Conservation (phyloP, 2,113 vertebrate species). For the Neoarius graeffei region DNA sequence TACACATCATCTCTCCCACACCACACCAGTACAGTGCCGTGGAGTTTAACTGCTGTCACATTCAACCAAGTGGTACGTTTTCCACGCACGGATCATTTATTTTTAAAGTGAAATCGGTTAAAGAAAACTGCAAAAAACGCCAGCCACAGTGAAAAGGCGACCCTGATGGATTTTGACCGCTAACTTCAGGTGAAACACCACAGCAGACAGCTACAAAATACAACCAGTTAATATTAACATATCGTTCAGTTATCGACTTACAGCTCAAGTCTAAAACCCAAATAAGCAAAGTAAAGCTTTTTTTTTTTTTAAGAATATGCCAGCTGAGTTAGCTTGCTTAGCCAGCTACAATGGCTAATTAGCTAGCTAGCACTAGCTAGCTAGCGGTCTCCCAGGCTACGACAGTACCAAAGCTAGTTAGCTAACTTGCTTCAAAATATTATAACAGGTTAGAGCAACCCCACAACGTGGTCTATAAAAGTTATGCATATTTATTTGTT, state of each 20-base stretch:
- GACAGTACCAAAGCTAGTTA: not conserved
- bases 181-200: not conserved
- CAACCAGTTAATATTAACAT: not conserved
- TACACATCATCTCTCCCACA: not conserved
- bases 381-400: not conserved
- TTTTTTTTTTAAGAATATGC: not conserved
- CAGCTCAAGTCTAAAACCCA: not conserved
- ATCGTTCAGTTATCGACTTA: not conserved
- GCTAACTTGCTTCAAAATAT: not conserved
- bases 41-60: too few relatives aligned
- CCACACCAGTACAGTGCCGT: not conserved
- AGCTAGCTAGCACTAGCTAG: slow-evolving; percentile 24
- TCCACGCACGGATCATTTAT: too few relatives aligned
- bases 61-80: not conserved
- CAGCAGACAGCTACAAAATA: not conserved
- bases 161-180: slow-evolving; percentile 4
- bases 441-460: too few relatives aligned
- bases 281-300: slow-evolving; percentile 1
- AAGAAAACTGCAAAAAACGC: not conserved
- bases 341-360: slow-evolving; percentile 35
- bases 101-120: not conserved
- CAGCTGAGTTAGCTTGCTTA: slow-evolving; percentile 7
- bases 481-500: not conserved
- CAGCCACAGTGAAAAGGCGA: not conserved
- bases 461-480: not conserved